Evolutionary conservation across 2,888 invertebrate genomes (phyloP).

Genomic region (Podotricha telesiphe): DNA sequence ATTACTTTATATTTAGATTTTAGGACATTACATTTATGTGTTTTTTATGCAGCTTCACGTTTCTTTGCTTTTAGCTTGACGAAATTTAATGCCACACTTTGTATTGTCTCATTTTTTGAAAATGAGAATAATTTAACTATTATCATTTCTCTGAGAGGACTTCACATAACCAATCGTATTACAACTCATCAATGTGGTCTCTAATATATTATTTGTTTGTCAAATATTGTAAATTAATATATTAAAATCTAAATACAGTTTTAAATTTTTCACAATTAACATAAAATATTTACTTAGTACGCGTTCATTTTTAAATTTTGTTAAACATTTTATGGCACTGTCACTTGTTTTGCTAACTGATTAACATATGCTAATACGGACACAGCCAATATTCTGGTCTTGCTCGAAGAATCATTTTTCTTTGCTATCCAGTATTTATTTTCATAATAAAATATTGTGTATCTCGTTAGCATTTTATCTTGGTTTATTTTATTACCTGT

Average conservation of each 20-base stretch:
- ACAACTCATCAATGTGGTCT: no score
- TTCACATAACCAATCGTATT: no score
- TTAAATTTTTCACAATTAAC: not conserved
- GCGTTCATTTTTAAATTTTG: conserved; percentile 27
- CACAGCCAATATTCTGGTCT: conserved; percentile 34
- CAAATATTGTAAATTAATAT: no score
- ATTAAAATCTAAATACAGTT: not conserved
- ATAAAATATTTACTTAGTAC: conserved; percentile 1
- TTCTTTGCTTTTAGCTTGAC: no score
- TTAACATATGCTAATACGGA: conserved; percentile 39
- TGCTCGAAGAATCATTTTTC: conserved; percentile 39
- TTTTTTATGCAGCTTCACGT: no score
- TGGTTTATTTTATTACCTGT: conserved; percentile 13
- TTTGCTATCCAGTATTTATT: conserved; percentile 13
- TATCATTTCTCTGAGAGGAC: no score
- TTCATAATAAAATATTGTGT: conserved; percentile 25
- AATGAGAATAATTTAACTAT: no score
- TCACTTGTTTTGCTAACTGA: conserved; percentile 28
- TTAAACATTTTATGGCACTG: conserved; percentile 34
- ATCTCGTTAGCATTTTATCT: conserved; percentile 28
- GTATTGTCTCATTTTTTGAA: no score
- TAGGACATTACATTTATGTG: not conserved
- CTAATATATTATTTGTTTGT: no score
- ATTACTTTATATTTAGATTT: no score
- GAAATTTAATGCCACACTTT: no score